Evolutionary conservation across 2,797 vertebrate genomes (phyloP), one percentile per base, ranked within the genome.

Genomic region (Dipus sagitta): DNA sequence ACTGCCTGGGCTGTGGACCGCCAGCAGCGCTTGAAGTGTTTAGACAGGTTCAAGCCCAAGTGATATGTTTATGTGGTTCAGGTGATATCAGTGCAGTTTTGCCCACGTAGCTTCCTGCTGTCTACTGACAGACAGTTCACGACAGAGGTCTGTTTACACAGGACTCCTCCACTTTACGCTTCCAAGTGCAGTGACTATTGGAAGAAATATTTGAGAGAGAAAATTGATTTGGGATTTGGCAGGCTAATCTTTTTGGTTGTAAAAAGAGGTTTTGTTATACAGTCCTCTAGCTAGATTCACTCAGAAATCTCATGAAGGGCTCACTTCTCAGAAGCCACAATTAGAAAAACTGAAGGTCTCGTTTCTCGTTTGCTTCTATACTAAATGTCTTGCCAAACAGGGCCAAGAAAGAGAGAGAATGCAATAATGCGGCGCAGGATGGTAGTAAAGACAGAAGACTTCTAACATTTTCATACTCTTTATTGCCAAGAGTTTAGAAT

Each of bases 401-500:
- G 6, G 28, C 34, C 80, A 76, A 84, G 88, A 86, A 58, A 58
- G 67, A 42, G 6, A 4, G 32, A 54, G n/a, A 32, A 65, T 15
- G 42, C 0, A 2, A 24, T 3, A 24, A 60, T 3, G 8, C 0
- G 0, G 62, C 32, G 26, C n/a, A 20, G 17, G 1, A 0, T 1
- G 30, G 4, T 1, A 95, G 23, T 30, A 58, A 96, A 92, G 74
- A 97, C 91, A 84, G 32, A 86, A 96, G 86, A 93, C 67, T 94
- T 97, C 93, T 93, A 64, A 47, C 68, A 89, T 98, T 97, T 98
- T 94, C 85, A 93, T 95, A 97, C 60, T 95, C 96, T 98, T 98
- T 98, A 98, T 98, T 98, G 98, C 97, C 98, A 98, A 98, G 87
- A 97, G 97, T 98, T 98, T 96, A 96, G 98, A 98, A 98, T 97